Base-by-base conservation (phyloP, 2,888 invertebrate species). In the Craniophora ligustri region DNA sequence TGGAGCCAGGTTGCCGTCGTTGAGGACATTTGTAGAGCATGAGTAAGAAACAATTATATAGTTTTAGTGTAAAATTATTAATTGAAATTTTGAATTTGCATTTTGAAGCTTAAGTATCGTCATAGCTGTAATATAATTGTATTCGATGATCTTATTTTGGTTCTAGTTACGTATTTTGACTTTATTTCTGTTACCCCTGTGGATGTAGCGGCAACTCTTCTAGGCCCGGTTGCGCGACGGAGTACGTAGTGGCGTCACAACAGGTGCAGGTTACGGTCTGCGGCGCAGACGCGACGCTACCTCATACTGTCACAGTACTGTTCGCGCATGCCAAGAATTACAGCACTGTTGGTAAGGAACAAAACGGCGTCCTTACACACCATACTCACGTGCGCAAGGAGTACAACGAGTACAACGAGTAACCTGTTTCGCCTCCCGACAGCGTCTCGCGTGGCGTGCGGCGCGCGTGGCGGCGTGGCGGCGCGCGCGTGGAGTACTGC, bases 211-310 rank as follows among this genome's bases (percentile, higher is more conserved):
- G 71, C 59, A 82, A 84, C 63, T 80, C 72, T 86, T 86, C 71
- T 80, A 96, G 96, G 80, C 95, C 94, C 72, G 95, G 95, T 0
- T 94, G 94, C 11, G 95, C 96, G 79, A 87, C 95, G 75, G 95
- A 96, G 81, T 96, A 95, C 84, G 93, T 94, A 72, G 89, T 96
- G 45, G 94, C 95, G 50, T 96, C 96, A 0, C 94, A 94, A 57
- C 92, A 93, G 65, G 76, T 87, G 21, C 92, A 93, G 67, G 78
- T 89, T 45, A 82, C 82, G 2, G 83, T 84, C 3, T 79, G 75
- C 19, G 87, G 87, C 18, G 70, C 71, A 8, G 81, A 87, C 75
- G 81, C 70, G 77, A 85, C 78, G 74, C 89, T 86, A 71, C 91
- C 78, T 31, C 88, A 87, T 46, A 82, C 84, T 0, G 87, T 89